Percentiles rank a stretch among this genome's conserved stretches.
Evolutionary conservation across 2,888 invertebrate genomes (phyloP).

Genomic region (Panopea generosa): DNA sequence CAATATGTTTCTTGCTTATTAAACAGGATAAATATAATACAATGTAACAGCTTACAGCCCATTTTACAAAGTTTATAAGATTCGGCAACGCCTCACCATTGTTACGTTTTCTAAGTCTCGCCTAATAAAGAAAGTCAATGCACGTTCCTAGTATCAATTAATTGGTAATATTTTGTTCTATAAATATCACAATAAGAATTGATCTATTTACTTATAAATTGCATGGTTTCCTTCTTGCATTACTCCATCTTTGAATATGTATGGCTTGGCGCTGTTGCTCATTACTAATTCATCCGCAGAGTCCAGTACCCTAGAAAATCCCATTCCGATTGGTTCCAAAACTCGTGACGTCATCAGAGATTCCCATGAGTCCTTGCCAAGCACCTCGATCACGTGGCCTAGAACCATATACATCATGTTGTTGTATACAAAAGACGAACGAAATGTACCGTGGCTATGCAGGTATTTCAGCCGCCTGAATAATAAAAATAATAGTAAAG

Average conservation of each 20-base stretch:
- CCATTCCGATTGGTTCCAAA: slow-evolving; percentile 64
- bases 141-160: too few species aligned
- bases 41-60: too few species aligned
- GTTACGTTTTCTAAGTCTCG: too few species aligned
- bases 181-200: too few species aligned
- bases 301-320: slow-evolving; percentile 33
- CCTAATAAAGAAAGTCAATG: too few species aligned
- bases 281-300: slow-evolving; percentile 5
- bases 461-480: slow-evolving; percentile 44
- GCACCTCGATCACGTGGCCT: slow-evolving; percentile 60
- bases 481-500: too few species aligned
- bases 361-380: slow-evolving; percentile 61
- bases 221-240: slow-evolving; percentile 8
- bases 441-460: slow-evolving; percentile 35
- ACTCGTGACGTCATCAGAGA: slow-evolving; percentile 47
- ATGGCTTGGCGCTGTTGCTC: slow-evolving; percentile 56
- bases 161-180: too few species aligned
- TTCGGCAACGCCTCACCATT: too few species aligned
- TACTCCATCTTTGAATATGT: slow-evolving; percentile 48
- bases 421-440: slow-evolving; percentile 60
- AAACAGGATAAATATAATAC: too few species aligned
- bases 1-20: too few species aligned
- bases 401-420: slow-evolving; percentile 63
- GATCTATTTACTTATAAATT: slow-evolving; percentile 23
- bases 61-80: too few species aligned